phyloP scores from a whole-genome alignment of 2,113 vertebrate species.

The Lophius piscatorius region DNA sequence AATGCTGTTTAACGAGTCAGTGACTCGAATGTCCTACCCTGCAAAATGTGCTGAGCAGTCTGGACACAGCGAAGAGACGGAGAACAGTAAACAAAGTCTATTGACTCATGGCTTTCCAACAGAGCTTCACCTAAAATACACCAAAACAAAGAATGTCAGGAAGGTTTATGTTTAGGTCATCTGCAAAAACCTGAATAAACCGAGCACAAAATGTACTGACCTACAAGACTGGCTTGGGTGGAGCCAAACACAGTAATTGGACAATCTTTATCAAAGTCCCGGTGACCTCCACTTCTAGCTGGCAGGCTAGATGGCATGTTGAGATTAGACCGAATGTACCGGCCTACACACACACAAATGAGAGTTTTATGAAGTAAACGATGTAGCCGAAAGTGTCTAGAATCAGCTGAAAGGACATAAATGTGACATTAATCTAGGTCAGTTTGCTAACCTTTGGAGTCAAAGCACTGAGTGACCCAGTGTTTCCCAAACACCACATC shows the following conservation, averaged over 20 bases:
- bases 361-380: conserved; percentile 2
- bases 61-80: conserved; percentile 96
- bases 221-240: conserved; percentile 91
- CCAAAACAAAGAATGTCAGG: conserved; percentile 1
- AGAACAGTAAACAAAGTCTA: conserved; percentile 95
- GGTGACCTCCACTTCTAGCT: conserved; percentile 86
- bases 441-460: conserved; percentile 90
- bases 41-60: conserved; percentile 94
- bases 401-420: background rate
- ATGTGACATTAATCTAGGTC: background rate
- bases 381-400: background rate
- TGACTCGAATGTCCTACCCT: conserved; percentile 79
- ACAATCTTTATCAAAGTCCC: conserved; percentile 95
- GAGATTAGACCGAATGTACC: conserved; percentile 94
- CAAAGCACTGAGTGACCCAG: conserved; percentile 96
- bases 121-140: conserved; percentile 89
- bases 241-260: conserved; percentile 97
- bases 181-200: background rate
- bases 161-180: too few species aligned
- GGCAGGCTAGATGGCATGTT: conserved; percentile 95
- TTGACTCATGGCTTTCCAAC: conserved; percentile 86
- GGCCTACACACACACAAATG: conserved; percentile 74
- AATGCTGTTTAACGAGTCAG: background rate
- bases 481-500: conserved; percentile 98
- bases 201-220: conserved; percentile 53